Evolutionary conservation across 30 jellyfish, hydroid and myxozoan species (phyloP).

Genomic region (Aurelia coerulea): DNA sequence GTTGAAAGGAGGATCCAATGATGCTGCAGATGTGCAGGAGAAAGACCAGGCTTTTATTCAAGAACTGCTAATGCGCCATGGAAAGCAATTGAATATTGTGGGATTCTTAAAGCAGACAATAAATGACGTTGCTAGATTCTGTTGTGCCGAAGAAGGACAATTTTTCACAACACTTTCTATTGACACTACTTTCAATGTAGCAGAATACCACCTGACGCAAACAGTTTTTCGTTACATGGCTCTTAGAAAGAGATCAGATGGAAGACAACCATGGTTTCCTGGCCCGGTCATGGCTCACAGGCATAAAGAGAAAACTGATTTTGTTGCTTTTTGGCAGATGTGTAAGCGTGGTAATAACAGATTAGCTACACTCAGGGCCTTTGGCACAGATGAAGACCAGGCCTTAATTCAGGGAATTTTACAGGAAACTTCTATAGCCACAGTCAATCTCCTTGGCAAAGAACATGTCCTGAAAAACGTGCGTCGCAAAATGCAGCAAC

Average conservation of each 20-base stretch:
- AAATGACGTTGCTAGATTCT: background rate
- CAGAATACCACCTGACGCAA: constrained; percentile 11
- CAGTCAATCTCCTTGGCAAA: constrained; percentile 6
- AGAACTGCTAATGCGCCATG: background rate
- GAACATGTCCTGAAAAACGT: constrained; percentile 11
- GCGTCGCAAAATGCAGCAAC: background rate
- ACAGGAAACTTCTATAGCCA: background rate
- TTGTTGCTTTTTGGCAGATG: constrained; percentile 8
- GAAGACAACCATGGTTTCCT: constrained; percentile 26
- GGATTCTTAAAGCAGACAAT: background rate
- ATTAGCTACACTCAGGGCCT: background rate
- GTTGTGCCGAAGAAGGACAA: constrained; percentile 1
- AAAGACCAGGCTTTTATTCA: background rate
- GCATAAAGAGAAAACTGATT: background rate
- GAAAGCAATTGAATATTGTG: constrained; percentile 1
- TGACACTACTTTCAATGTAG: constrained; percentile 1
- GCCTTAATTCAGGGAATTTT: background rate
- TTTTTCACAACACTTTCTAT: background rate
- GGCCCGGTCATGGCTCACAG: constrained; percentile 33
- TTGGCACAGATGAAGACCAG: background rate
- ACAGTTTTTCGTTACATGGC: constrained; percentile 1
- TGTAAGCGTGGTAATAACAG: background rate
- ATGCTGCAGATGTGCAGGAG: background rate
- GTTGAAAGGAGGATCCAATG: background rate
- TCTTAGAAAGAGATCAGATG: background rate